These are phyloP conservation scores for Pachyramphus minor DNA, from an alignment of 2,113 vertebrate genomes.

Conservation along the genomic window DNA sequence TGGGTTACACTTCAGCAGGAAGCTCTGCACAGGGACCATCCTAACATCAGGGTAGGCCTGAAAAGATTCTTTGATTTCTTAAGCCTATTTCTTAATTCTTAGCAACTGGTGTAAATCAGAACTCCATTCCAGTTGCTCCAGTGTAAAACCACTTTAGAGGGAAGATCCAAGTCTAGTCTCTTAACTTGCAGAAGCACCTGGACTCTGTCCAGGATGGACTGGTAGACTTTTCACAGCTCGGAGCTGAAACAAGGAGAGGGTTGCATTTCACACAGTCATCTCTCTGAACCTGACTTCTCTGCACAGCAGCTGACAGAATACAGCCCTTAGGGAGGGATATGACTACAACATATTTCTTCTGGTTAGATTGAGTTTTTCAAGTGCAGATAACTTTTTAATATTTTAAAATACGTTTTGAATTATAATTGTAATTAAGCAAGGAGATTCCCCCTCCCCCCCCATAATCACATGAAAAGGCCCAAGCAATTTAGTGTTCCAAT, in stretches of 20 bases:
- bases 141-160: neutral
- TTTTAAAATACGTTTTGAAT: constrained; percentile 61
- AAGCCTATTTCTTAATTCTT: neutral
- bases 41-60: neutral
- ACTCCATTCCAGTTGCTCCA: neutral
- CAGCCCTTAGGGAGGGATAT: neutral
- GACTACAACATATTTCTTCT: neutral
- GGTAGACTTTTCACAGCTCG: neutral
- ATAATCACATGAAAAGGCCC: constrained; percentile 19
- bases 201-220: neutral
- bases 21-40: neutral
- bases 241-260: neutral
- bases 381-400: constrained; percentile 45
- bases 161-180: neutral
- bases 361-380: neutral
- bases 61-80: neutral
- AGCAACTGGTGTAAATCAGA: neutral
- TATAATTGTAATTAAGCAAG: constrained; percentile 47
- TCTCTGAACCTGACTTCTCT: neutral
- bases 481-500: constrained; percentile 29
- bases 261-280: neutral
- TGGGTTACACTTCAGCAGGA: neutral
- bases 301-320: neutral
- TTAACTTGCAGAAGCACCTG: neutral
- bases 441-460: neutral